Percentiles rank a stretch among this genome's conserved stretches.
Evolutionary conservation across 2,113 vertebrate species (phyloP).

Genomic region (Platichthys stellatus): DNA sequence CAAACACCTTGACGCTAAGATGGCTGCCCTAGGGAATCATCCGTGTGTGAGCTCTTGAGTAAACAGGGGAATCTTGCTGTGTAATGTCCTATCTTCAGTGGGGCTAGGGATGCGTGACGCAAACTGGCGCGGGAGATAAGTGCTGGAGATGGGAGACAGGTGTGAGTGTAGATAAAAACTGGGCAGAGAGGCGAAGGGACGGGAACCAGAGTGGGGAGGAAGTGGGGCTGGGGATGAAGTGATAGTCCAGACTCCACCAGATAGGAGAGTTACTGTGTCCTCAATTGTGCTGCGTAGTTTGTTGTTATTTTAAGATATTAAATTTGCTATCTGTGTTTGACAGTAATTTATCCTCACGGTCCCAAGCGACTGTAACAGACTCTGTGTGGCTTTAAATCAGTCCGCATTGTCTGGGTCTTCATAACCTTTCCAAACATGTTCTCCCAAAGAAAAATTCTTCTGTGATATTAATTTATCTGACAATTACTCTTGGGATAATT

Average conservation of each 20-base stretch:
- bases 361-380: slow-evolving; percentile 1
- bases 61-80: slow-evolving; percentile 54
- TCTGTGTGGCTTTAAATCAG: slow-evolving; percentile 18
- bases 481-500: slow-evolving; percentile 42
- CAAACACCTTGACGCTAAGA: slow-evolving; percentile 47
- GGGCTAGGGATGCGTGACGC: slow-evolving; percentile 58
- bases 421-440: slow-evolving; percentile 10
- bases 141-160: slow-evolving; percentile 58
- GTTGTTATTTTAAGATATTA: slow-evolving; percentile 30
- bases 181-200: slow-evolving; percentile 18
- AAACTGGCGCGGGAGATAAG: slow-evolving; percentile 65
- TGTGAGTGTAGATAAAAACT: slow-evolving; percentile 66
- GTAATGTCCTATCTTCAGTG: slow-evolving; percentile 63
- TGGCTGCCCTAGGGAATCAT: slow-evolving; percentile 50
- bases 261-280: slow-evolving; percentile 22
- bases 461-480: slow-evolving; percentile 31
- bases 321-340: slow-evolving; percentile 30
- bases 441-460: slow-evolving; percentile 14
- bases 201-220: not conserved
- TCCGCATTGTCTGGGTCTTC: slow-evolving; percentile 11
- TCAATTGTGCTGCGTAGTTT: slow-evolving; percentile 21
- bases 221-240: not conserved
- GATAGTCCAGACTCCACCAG: slow-evolving; percentile 20
- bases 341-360: slow-evolving; percentile 37
- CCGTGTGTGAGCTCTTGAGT: slow-evolving; percentile 53